phyloP scores from a whole-genome alignment of 2,888 invertebrate genomes.

The Tridacna crocea region DNA sequence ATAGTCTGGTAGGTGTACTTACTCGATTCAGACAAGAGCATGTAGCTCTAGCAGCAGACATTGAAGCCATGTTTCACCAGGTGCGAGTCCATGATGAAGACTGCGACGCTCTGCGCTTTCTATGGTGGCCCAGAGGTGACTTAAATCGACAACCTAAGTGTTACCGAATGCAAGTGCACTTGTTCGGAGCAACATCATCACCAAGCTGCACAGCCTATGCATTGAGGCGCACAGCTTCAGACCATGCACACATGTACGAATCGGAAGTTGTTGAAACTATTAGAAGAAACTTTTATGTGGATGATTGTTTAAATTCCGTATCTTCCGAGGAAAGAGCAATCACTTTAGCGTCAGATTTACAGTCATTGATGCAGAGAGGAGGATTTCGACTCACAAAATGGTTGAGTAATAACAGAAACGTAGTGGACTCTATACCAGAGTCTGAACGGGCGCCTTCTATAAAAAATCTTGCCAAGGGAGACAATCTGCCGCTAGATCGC shows the following conservation, averaged over 20 bases:
- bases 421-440: constrained; percentile 35
- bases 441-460: constrained; percentile 10
- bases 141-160: background rate
- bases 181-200: constrained; percentile 49
- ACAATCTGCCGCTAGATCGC: constrained; percentile 13
- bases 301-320: constrained; percentile 16
- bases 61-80: constrained; percentile 61
- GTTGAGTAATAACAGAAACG: constrained; percentile 27
- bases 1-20: constrained; percentile 58
- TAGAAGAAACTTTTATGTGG: constrained; percentile 11
- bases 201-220: constrained; percentile 49
- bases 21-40: constrained; percentile 53
- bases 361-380: background rate
- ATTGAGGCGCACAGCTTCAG: background rate
- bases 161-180: constrained; percentile 41
- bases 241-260: background rate
- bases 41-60: constrained; percentile 54
- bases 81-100: constrained; percentile 45
- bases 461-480: background rate
- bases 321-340: background rate
- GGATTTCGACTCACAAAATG: constrained; percentile 16
- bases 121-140: constrained; percentile 49
- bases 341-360: background rate
- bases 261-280: constrained; percentile 10
- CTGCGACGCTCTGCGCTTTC: constrained; percentile 34